These are phyloP conservation scores for Drosophila atroscutellata DNA, from an alignment of 2,888 invertebrate genomes.

Conservation along the genomic window DNA sequence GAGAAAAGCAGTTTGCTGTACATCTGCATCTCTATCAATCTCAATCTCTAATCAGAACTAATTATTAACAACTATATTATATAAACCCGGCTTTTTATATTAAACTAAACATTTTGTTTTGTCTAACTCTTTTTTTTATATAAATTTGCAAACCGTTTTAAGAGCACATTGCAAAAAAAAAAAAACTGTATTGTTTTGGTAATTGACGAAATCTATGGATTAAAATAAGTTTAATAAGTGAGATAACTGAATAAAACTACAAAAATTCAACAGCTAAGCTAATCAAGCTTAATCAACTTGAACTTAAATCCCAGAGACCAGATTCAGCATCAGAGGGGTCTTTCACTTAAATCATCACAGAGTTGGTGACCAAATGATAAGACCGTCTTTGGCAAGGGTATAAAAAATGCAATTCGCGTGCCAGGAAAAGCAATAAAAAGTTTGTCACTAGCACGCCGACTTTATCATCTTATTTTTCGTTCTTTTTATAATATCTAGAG, in stretches of 20 bases:
- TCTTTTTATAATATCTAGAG: background rate
- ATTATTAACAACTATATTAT: background rate
- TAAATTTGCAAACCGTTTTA: too few species aligned
- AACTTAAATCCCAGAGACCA: background rate
- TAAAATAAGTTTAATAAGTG: too few species aligned
- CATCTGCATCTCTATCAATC: background rate
- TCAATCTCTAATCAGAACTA: background rate
- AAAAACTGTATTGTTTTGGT: background rate
- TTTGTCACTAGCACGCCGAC: constrained; percentile 23
- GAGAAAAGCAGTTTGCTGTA: background rate
- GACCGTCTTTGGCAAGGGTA: background rate
- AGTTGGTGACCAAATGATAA: background rate
- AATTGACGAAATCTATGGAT: too few species aligned
- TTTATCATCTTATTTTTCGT: constrained; percentile 10
- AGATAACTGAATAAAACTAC: too few species aligned
- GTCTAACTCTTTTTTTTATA: background rate
- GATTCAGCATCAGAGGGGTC: background rate
- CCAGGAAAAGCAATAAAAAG: constrained; percentile 46
- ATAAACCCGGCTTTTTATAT: accelerated
- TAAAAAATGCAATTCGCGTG: constrained; percentile 35
- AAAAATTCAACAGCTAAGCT: background rate
- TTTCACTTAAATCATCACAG: background rate
- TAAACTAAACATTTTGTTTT: background rate
- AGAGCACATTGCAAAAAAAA: background rate
- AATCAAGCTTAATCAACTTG: background rate